A percentile compares a stretch with the other conserved stretches of the same genome.
Evolutionary conservation across 2,797 vertebrate species (phyloP).

Genomic region (Emys orbicularis): DNA sequence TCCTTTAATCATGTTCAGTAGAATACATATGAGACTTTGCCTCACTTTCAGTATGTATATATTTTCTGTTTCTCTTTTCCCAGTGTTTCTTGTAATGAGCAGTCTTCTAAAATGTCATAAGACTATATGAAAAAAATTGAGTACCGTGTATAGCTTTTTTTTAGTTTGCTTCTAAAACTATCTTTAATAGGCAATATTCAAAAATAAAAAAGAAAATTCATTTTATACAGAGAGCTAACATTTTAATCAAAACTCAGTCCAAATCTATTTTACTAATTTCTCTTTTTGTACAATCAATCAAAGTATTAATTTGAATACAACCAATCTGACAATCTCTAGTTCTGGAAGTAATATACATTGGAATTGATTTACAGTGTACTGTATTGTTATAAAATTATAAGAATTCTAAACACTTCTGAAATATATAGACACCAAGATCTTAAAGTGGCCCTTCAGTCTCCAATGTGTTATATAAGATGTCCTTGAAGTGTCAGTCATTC

Average conservation of each 20-base stretch:
- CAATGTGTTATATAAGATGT: background rate
- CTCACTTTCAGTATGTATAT: background rate
- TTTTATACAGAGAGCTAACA: background rate
- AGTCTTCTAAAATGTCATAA: background rate
- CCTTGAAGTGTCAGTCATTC: conserved; percentile 13
- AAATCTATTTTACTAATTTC: background rate
- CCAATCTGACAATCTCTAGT: background rate
- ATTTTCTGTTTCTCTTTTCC: background rate
- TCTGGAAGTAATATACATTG: background rate
- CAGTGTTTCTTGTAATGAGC: background rate
- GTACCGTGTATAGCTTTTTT: background rate
- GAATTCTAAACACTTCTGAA: background rate
- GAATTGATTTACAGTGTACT: background rate
- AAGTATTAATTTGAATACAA: background rate
- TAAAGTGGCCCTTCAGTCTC: background rate
- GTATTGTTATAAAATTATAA: background rate
- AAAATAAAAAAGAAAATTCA: background rate
- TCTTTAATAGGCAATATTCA: background rate
- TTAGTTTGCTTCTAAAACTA: background rate
- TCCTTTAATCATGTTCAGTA: background rate
- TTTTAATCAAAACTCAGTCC: background rate
- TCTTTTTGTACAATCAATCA: background rate
- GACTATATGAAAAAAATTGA: background rate
- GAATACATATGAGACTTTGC: background rate
- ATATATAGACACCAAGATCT: background rate